Evolutionary conservation across 2,888 invertebrate species (phyloP).

Genomic region (Brenthis daphne): DNA sequence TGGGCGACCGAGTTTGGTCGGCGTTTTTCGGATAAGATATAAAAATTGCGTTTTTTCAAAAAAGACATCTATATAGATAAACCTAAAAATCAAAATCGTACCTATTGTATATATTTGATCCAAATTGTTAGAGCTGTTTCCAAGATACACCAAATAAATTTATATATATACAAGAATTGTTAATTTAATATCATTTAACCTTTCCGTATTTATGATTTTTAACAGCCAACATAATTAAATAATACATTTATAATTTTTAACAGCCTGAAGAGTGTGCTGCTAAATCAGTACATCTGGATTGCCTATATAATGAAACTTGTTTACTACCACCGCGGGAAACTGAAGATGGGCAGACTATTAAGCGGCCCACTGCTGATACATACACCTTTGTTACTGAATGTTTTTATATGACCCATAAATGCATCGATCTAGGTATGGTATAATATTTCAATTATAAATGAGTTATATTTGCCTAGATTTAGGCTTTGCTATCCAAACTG

Average conservation of each 20-base stretch:
- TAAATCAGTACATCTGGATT: constrained; percentile 87
- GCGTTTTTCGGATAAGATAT: background rate
- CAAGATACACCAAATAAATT: too few relatives aligned
- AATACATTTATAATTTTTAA: background rate
- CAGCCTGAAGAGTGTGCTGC: constrained; percentile 82
- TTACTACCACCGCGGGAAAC: constrained; percentile 86
- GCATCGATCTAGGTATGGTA: constrained; percentile 87
- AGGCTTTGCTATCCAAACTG: too few relatives aligned
- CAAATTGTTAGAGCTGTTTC: too few relatives aligned
- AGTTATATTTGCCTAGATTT: background rate
- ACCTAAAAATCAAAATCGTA: too few relatives aligned
- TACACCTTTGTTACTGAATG: constrained; percentile 95
- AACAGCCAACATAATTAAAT: background rate
- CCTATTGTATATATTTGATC: too few relatives aligned
- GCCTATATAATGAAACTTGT: constrained; percentile 89
- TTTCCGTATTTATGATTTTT: too few relatives aligned
- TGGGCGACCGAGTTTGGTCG: too few relatives aligned
- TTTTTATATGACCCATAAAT: constrained; percentile 94
- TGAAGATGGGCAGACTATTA: constrained; percentile 69
- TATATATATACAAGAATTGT: too few relatives aligned
- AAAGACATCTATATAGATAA: too few relatives aligned
- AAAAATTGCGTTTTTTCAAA: too few relatives aligned
- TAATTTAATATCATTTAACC: too few relatives aligned
- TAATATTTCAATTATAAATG: background rate
- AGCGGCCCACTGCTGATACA: constrained; percentile 79